Evolutionary conservation across 2,888 invertebrate genomes (phyloP).

Genomic region (Halocaridina rubra): DNA sequence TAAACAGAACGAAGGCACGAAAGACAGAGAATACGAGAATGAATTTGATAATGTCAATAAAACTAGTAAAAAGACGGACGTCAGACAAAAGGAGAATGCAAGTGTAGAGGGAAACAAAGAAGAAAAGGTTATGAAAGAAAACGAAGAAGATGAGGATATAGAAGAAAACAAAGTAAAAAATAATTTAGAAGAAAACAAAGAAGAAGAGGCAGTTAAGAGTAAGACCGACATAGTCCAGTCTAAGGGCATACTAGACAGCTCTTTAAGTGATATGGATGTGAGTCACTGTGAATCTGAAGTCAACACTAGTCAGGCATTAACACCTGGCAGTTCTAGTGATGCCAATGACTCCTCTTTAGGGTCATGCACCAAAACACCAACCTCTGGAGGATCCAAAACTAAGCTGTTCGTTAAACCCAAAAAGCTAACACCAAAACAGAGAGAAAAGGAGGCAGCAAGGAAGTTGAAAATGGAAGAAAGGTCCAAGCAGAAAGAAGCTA

Average conservation of each 20-base stretch:
- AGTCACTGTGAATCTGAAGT: background rate
- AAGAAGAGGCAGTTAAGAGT: background rate
- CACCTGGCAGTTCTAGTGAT: background rate
- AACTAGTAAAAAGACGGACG: background rate
- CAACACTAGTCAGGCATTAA: background rate
- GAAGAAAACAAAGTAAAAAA: background rate
- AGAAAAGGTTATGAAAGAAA: background rate
- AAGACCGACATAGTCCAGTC: background rate
- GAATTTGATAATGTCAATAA: background rate
- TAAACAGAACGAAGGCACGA: background rate
- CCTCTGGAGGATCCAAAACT: background rate
- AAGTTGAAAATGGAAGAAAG: background rate
- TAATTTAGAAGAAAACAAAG: background rate
- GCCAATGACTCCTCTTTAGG: background rate
- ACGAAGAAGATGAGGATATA: background rate
- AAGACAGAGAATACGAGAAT: background rate
- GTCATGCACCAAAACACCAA: too few species aligned
- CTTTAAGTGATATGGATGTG: background rate
- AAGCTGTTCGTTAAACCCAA: background rate
- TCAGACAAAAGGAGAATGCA: background rate
- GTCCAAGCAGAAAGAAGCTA: background rate
- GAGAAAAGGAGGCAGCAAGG: background rate
- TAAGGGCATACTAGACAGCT: background rate
- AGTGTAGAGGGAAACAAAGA: background rate
- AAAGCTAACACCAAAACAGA: constrained; percentile 12